A percentile compares a stretch with the other conserved stretches of the same genome.
Conservation (phyloP, 2,113 vertebrate species). For the Phalacrocorax pelagicus region DNA sequence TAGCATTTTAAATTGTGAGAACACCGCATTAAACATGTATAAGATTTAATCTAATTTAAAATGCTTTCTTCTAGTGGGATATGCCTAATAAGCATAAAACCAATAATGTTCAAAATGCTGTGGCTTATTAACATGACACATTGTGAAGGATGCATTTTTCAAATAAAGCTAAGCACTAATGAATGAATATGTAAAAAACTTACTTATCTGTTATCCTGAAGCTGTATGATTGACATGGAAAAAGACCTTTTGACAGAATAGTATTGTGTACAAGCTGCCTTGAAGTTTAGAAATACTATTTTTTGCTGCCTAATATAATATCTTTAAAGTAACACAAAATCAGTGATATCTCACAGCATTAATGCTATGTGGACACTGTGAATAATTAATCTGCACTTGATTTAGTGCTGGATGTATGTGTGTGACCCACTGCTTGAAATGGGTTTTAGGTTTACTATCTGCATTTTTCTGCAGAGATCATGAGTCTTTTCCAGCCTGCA, state of each 20-base stretch:
- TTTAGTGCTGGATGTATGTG: neutral
- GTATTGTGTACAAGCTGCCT: neutral
- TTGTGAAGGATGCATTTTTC: neutral
- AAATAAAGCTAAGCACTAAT: slow-evolving; percentile 50
- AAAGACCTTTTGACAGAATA: neutral
- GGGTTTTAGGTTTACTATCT: neutral
- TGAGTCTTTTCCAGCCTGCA: neutral
- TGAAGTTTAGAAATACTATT: slow-evolving; percentile 9
- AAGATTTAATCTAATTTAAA: slow-evolving; percentile 77
- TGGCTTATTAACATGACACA: slow-evolving; percentile 20
- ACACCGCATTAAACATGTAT: slow-evolving; percentile 80
- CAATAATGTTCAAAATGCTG: slow-evolving; percentile 41
- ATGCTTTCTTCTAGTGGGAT: slow-evolving; percentile 60
- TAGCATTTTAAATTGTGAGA: slow-evolving; percentile 73
- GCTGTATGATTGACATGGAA: neutral
- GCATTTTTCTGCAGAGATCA: neutral
- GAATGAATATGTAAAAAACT: slow-evolving; percentile 37
- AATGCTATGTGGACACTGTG: neutral
- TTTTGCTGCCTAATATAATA: neutral
- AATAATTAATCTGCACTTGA: neutral
- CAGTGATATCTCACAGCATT: neutral
- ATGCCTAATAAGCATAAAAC: slow-evolving; percentile 66
- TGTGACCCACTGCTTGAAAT: neutral
- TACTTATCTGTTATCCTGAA: neutral
- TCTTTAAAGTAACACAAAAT: neutral